Base-by-base conservation (phyloP, 2,888 invertebrate genomes). In the Cephus rjabovi region DNA sequence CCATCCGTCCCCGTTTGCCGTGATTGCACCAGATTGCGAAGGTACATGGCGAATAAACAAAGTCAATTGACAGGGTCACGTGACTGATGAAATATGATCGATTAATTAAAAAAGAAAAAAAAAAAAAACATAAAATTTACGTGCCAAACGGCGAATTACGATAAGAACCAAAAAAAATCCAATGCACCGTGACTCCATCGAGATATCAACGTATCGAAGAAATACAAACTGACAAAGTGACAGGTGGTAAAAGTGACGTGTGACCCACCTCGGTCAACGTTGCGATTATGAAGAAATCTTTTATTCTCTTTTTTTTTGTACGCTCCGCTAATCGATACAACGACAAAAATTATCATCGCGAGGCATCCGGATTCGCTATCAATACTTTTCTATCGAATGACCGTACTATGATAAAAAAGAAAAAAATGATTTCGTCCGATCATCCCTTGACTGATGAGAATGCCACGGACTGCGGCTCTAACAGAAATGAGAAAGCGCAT, bases 401-500 rank as follows among this genome's bases (percentile, higher is more conserved):
- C 56, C 1, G 56, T 23, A 23, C 23, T 23, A 3, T 56, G 56
- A 23, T 0, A 23, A 15, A 15, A 56, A 15, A 33, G 1, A 15
- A 15, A 56, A 56, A 56, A 9, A 23, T 23, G 9, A 9, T 23
- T 2, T 56, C 2, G 23, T 56, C 1, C 56, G 2, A 9, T 56
- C 56, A 0, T 9, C 9, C 23, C 9, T 23, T 23, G 56, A 23
- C 23, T 56, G 9, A 56, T 1, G 9, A 9, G 9, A 9, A 23
- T 9, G 56, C 9, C 56, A 23, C 23, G 23, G 9, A 56, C 2
- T 56, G 23, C 56, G 56, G 23, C 9, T 56, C 23, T 56, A 23
- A 68, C 37, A 31, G 23, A 34, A 70, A 73, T 80, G 81, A 80
- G 78, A 77, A 88, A 87, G 88, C 89, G 82, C 90, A 90, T 89